Percentiles rank a stretch among this genome's conserved stretches.
These are phyloP conservation scores for Tetramorium simillimum DNA, from an alignment of 1,140 invertebrate species.

Conservation along the genomic window DNA sequence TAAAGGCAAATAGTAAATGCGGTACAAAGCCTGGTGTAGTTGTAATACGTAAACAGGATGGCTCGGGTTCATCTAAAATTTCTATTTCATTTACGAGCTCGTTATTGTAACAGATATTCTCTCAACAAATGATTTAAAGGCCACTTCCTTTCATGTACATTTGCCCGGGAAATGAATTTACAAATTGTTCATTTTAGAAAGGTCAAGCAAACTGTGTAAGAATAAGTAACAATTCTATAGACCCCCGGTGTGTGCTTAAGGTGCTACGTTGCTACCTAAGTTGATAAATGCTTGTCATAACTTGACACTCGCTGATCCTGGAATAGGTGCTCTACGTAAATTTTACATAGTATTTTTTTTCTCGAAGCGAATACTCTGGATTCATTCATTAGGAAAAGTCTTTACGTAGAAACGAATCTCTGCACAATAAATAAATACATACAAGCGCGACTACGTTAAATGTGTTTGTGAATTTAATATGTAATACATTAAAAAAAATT, in stretches of 20 bases:
- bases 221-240: constrained; percentile 1
- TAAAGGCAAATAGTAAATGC: constrained; percentile 2
- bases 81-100: neutral
- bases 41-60: neutral
- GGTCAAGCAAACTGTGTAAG: neutral
- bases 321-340: neutral
- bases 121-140: too few species aligned
- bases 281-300: neutral
- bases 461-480: neutral
- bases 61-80: neutral
- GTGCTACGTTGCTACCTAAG: neutral
- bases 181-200: neutral
- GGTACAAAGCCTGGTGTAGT: neutral
- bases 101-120: too few species aligned
- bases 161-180: neutral
- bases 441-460: neutral
- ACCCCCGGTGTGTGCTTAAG: neutral
- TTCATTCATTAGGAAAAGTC: neutral
- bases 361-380: neutral
- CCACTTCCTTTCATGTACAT: neutral
- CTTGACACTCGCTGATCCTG: constrained; percentile 11
- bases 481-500: neutral
- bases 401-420: neutral
- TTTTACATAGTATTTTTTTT: neutral
- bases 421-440: neutral